Evolutionary conservation across 2,797 vertebrate species (phyloP).

Genomic region (Karalla daura): DNA sequence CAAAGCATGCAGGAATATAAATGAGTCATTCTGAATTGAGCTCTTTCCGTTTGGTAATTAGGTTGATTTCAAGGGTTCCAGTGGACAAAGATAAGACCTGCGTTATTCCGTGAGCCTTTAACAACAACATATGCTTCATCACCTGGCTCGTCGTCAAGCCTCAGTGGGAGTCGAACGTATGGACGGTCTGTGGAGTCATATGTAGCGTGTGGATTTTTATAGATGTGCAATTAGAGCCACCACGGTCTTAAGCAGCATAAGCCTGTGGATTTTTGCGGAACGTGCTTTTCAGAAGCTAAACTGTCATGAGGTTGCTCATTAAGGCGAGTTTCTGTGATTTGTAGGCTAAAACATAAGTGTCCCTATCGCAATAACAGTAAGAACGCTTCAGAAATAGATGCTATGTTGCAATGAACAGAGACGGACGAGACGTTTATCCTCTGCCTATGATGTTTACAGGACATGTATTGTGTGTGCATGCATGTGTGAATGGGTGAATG

Average conservation of each 20-base stretch:
- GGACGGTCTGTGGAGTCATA: slow-evolving; percentile 7
- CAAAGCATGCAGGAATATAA: too few relatives aligned
- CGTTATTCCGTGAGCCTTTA: slow-evolving; percentile 3
- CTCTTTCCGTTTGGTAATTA: too few relatives aligned
- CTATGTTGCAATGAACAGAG: too few relatives aligned
- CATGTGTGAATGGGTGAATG: too few relatives aligned
- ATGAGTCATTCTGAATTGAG: too few relatives aligned
- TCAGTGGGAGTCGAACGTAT: slow-evolving; percentile 12
- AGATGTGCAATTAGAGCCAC: slow-evolving; percentile 36
- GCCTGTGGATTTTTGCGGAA: slow-evolving; percentile 30
- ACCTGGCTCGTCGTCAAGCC: slow-evolving; percentile 19
- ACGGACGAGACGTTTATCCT: too few relatives aligned
- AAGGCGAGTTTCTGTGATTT: slow-evolving; percentile 10
- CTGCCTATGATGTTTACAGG: too few relatives aligned
- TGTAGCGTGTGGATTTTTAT: slow-evolving; percentile 16
- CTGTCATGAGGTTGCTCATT: background rate
- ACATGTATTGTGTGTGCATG: too few relatives aligned
- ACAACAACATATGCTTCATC: slow-evolving; percentile 11
- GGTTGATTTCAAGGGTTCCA: too few relatives aligned
- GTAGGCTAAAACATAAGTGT: slow-evolving; percentile 9
- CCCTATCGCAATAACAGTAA: too few relatives aligned
- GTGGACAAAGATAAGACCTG: background rate
- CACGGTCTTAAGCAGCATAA: slow-evolving; percentile 30
- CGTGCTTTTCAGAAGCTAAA: slow-evolving; percentile 19
- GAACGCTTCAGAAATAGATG: too few relatives aligned